Conservation (phyloP, 2,797 vertebrate genomes). For the Anisognathus igniventris region DNA sequence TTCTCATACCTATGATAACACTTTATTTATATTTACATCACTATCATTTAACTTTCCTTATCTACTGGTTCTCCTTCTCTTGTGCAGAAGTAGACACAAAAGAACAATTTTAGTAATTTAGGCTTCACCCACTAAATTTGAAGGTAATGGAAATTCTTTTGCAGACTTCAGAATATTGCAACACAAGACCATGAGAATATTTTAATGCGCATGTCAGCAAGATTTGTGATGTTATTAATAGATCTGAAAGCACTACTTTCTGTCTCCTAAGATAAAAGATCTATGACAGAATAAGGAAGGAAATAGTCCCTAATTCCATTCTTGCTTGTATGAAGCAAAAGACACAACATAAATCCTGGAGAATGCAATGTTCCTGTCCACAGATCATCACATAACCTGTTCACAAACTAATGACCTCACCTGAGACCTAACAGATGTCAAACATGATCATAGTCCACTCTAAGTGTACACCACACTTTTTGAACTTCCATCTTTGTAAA, state of each 20-base stretch:
- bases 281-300: background rate
- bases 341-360: background rate
- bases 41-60: background rate
- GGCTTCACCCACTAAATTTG: background rate
- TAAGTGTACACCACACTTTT: rapidly evolving
- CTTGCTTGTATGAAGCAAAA: background rate
- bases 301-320: background rate
- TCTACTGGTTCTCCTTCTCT: background rate
- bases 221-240: background rate
- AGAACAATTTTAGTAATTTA: background rate
- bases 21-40: background rate
- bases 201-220: background rate
- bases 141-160: background rate
- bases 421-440: background rate
- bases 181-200: background rate
- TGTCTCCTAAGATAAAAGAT: background rate
- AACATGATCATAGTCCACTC: background rate
- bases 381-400: background rate
- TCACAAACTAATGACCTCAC: background rate
- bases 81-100: background rate
- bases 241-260: background rate
- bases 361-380: background rate
- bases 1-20: background rate
- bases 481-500: background rate
- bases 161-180: background rate